phyloP scores from a whole-genome alignment of 2,113 vertebrate species.

The Pterocles orientalis region DNA sequence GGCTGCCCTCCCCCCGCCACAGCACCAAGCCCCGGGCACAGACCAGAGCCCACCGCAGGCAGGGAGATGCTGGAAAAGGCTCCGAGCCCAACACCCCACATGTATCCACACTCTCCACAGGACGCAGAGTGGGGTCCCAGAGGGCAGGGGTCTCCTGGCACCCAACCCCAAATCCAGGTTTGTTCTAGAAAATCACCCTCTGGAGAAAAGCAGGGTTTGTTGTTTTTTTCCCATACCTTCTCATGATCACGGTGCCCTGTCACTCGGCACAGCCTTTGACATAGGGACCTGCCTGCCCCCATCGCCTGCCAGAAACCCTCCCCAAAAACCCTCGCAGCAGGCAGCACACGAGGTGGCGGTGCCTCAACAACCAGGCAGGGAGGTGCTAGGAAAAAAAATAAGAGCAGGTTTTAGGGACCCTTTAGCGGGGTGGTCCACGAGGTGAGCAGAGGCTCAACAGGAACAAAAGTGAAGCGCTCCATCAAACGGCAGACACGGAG shows the following conservation, averaged over 20 bases:
- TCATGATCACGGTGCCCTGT: accelerated
- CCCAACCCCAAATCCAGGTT: not conserved
- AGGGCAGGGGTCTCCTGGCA: not conserved
- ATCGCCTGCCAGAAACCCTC: not conserved
- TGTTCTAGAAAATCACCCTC: not conserved
- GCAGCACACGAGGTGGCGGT: not conserved
- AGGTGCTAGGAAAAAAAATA: not conserved
- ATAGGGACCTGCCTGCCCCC: not conserved
- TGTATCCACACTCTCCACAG: not conserved
- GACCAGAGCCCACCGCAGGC: accelerated
- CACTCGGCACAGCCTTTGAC: not conserved
- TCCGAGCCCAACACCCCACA: accelerated
- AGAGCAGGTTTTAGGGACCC: not conserved
- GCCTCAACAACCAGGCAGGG: accelerated
- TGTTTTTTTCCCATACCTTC: not conserved
- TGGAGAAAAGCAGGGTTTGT: not conserved
- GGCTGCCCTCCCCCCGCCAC: accelerated
- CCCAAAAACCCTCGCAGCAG: not conserved
- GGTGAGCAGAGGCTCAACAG: not conserved
- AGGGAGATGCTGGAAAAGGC: not conserved
- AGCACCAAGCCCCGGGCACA: not conserved
- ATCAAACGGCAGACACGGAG: not conserved
- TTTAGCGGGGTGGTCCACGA: not conserved
- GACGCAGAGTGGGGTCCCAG: not conserved
- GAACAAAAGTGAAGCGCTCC: conserved; percentile 12